Conservation (phyloP, 2,888 invertebrate genomes). For the Tinea trinotella region DNA sequence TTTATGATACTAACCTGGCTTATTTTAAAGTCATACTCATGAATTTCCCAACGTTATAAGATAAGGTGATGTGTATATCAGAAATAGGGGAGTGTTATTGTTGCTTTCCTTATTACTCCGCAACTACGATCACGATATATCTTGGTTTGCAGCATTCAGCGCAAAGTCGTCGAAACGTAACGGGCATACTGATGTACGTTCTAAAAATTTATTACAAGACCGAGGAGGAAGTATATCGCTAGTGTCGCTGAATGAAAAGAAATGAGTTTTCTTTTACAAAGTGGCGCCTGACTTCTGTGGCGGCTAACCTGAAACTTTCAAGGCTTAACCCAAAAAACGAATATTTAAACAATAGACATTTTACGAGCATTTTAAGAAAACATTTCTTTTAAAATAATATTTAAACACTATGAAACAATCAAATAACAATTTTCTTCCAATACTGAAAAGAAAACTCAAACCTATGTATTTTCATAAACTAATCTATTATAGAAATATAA, state of each 20-base stretch:
- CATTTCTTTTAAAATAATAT: background rate
- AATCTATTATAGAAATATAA: background rate
- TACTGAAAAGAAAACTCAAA: background rate
- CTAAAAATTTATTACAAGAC: conserved; percentile 62
- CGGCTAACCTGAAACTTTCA: background rate
- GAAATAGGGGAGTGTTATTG: conserved; percentile 6
- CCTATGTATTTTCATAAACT: background rate
- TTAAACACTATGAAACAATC: background rate
- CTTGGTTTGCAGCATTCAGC: conserved; percentile 60
- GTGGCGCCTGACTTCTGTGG: conserved; percentile 54
- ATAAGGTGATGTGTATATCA: background rate
- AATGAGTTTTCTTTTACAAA: conserved; percentile 66
- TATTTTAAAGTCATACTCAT: conserved; percentile 37
- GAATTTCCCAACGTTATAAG: background rate
- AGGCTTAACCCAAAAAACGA: background rate
- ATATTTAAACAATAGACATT: background rate
- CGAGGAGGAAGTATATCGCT: conserved; percentile 22
- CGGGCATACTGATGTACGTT: conserved; percentile 65
- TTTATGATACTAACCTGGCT: conserved; percentile 59
- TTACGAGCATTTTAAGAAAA: background rate
- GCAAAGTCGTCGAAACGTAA: conserved; percentile 48
- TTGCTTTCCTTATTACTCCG: conserved; percentile 10
- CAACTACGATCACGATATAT: conserved; percentile 41
- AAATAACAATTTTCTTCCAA: background rate
- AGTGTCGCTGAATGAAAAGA: conserved; percentile 57